Evolutionary conservation across 2,797 vertebrate genomes (phyloP).

Genomic region (Schizothorax lantsangensis): DNA sequence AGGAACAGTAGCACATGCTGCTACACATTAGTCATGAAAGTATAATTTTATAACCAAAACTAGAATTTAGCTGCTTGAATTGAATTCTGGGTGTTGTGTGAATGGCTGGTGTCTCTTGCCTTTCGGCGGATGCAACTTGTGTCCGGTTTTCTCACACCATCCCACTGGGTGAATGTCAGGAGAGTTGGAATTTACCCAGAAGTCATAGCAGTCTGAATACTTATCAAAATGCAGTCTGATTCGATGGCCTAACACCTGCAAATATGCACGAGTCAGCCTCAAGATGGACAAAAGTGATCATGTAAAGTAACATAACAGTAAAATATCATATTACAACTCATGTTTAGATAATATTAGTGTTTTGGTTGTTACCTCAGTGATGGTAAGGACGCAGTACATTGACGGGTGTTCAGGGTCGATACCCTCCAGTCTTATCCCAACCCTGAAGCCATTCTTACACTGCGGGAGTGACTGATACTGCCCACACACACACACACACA

Average conservation of each 20-base stretch:
- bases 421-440: conserved; percentile 85
- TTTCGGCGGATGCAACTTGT: conserved; percentile 86
- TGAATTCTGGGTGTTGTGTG: neutral
- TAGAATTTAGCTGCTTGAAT: too few species aligned
- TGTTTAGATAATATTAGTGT: neutral
- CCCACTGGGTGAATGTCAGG: conserved; percentile 87
- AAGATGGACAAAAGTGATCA: neutral
- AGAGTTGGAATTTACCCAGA: conserved; percentile 88
- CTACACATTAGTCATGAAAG: too few species aligned
- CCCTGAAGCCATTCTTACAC: conserved; percentile 85
- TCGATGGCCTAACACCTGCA: conserved; percentile 85
- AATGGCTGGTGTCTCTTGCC: conserved; percentile 66
- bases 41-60: too few species aligned
- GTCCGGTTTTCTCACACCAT: conserved; percentile 89
- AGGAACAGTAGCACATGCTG: neutral
- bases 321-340: neutral
- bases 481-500: neutral
- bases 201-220: conserved; percentile 86
- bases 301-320: too few species aligned
- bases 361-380: conserved; percentile 77
- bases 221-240: conserved; percentile 87
- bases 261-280: conserved; percentile 23
- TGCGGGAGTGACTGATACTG: conserved; percentile 86
- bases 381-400: conserved; percentile 82
- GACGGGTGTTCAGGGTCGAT: conserved; percentile 86